Evolutionary conservation across 2,888 invertebrate genomes (phyloP), one percentile per base, ranked within the genome.

Genomic region (Candidula unifasciata): DNA sequence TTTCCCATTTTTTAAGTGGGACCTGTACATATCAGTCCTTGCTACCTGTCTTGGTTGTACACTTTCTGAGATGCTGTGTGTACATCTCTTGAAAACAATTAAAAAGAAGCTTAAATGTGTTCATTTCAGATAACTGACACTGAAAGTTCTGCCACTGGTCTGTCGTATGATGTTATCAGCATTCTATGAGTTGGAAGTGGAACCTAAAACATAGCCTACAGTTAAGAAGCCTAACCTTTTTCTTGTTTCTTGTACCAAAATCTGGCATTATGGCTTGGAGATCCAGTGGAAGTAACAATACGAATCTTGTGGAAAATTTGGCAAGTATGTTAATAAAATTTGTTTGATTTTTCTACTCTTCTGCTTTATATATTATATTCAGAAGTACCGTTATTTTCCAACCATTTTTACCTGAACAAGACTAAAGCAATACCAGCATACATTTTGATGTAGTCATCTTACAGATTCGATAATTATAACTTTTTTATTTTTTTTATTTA

Each of bases 231-330:
- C 27, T 87, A 44, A 83, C 83, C 13, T 85, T 84, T 77, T 44
- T 87, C 3, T 73, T 85, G 30, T 71, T 69, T 18, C n/a, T 84
- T 64, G n/a, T 87, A 10, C 44, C 80, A 44, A 82, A 80, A 64
- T 44, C 68, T 73, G 57, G 71, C 27, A 87, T 82, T 24, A 92
- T 92, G 92, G 92, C 92, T 27, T 92, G 92, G 92, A 84, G 91
- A 80, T 92, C 92, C 33, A 91, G 91, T 88, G 92, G 92, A 30
- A 90, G 82, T 69, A 90, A 82, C 86, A 90, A 92, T 85, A 80
- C 87, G 16, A 89, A 92, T 76, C 88, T 92, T 10, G 88, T 92
- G 35, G 91, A 91, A 37, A 92, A 92, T 74, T 84, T 92, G 69
- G 87, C 89, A 35, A 88, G 92, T 92, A 89, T 87, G 89, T 87